These are phyloP conservation scores for Plusia festucae DNA, from an alignment of 2,888 invertebrate genomes.

Conservation along the genomic window DNA sequence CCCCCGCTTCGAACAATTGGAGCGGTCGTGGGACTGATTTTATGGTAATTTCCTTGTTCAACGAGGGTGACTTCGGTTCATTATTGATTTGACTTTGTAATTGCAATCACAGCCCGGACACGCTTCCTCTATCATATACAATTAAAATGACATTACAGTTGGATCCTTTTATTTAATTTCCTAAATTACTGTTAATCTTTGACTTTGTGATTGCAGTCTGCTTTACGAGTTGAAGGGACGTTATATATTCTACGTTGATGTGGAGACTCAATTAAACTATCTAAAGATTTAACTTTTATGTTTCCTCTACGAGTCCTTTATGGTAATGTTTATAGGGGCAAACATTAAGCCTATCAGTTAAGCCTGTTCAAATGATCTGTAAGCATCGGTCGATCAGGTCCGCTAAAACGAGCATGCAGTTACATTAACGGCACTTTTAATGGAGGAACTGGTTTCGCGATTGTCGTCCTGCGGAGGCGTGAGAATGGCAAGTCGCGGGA, in stretches of 20 bases:
- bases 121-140: slow-evolving; percentile 61
- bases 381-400: slow-evolving; percentile 63
- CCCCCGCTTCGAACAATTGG: slow-evolving; percentile 72
- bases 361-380: slow-evolving; percentile 51
- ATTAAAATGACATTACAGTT: slow-evolving; percentile 54
- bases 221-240: slow-evolving; percentile 13
- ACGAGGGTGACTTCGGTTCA: slow-evolving; percentile 70
- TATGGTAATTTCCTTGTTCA: slow-evolving; percentile 81
- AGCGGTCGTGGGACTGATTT: slow-evolving; percentile 84
- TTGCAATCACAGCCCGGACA: slow-evolving; percentile 65
- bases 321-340: slow-evolving; percentile 42
- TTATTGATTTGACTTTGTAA: slow-evolving; percentile 76
- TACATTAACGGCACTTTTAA: slow-evolving; percentile 84
- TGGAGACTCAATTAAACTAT: slow-evolving; percentile 26
- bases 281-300: slow-evolving; percentile 46
- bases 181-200: slow-evolving; percentile 23
- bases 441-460: slow-evolving; percentile 81
- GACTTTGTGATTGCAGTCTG: slow-evolving; percentile 20
- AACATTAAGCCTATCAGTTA: slow-evolving; percentile 45
- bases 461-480: slow-evolving; percentile 84
- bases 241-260: slow-evolving; percentile 23
- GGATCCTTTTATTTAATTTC: slow-evolving; percentile 29
- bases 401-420: slow-evolving; percentile 71
- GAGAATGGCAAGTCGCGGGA: slow-evolving; percentile 83
- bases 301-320: slow-evolving; percentile 46